phyloP scores from a whole-genome alignment of 2,797 vertebrate species.

The Anabacerthia variegaticeps region DNA sequence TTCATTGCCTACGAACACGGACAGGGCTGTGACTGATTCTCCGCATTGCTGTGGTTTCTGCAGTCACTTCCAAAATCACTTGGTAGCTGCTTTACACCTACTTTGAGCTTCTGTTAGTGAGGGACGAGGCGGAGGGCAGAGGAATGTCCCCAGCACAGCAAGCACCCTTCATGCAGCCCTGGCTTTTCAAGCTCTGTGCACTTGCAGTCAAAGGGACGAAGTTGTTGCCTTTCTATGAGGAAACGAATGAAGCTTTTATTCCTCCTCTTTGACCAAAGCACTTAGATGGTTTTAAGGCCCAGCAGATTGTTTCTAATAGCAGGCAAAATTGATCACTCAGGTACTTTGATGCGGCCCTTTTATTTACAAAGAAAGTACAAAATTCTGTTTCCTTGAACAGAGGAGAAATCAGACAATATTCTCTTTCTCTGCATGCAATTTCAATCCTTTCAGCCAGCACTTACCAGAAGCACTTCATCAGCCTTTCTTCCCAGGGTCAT shows the following conservation, averaged over 20 bases:
- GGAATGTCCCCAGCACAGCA: background rate
- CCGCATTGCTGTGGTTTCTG: background rate
- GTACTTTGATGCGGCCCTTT: slow-evolving; percentile 29
- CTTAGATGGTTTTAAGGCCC: slow-evolving; percentile 39
- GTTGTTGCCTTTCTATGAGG: background rate
- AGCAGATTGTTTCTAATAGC: slow-evolving; percentile 41
- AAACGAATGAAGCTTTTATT: slow-evolving; percentile 29
- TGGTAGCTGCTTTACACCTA: background rate
- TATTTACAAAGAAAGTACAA: slow-evolving; percentile 35
- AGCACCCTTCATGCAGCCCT: background rate
- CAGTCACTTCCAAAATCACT: background rate
- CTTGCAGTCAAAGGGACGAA: background rate
- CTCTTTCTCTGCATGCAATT: background rate
- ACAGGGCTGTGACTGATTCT: background rate
- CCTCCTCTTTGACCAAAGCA: background rate
- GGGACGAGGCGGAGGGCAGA: background rate
- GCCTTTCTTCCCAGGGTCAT: background rate
- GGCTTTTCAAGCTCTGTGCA: slow-evolving; percentile 6
- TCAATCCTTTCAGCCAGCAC: slow-evolving; percentile 25
- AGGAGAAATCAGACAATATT: background rate
- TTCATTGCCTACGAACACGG: background rate
- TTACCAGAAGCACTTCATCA: background rate
- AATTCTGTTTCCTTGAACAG: slow-evolving; percentile 12
- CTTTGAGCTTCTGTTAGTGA: background rate
- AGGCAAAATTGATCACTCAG: slow-evolving; percentile 46